These are phyloP conservation scores for Hesperia comma DNA, from an alignment of 2,888 invertebrate species.

Conservation along the genomic window DNA sequence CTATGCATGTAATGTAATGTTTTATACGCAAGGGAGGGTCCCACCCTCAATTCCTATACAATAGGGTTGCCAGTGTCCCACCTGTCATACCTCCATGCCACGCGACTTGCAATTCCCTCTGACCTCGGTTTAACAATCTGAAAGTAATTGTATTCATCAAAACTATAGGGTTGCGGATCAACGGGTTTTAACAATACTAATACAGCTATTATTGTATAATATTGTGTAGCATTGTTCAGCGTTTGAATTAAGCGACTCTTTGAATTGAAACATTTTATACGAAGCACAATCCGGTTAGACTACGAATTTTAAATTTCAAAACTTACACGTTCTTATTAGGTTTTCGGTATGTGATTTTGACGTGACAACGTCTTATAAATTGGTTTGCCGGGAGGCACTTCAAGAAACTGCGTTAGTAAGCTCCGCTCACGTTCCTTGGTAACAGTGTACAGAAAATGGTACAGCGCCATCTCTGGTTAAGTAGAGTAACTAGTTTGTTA, in stretches of 20 bases:
- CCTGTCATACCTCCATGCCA: slow-evolving; percentile 49
- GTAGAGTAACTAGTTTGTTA: no score
- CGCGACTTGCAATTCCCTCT: slow-evolving; percentile 43
- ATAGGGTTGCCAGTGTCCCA: slow-evolving; percentile 44
- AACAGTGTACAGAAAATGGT: no score
- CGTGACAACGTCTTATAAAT: no score
- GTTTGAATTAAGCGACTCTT: no score
- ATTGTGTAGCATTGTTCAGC: not conserved
- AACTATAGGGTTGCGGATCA: slow-evolving; percentile 13
- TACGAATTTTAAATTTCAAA: no score
- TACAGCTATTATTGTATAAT: not conserved
- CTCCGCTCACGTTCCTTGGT: no score
- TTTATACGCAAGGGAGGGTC: slow-evolving; percentile 33
- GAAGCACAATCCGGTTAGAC: not conserved
- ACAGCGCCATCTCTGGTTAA: no score
- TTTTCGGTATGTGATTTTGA: no score
- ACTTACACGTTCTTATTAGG: no score
- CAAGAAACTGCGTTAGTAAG: no score
- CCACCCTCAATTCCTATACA: slow-evolving; percentile 41
- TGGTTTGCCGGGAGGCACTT: no score
- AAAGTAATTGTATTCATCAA: slow-evolving; percentile 35
- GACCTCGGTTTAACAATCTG: slow-evolving; percentile 37
- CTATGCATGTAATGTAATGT: slow-evolving; percentile 24
- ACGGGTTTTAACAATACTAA: slow-evolving; percentile 4
- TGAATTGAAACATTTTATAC: not conserved